Evolutionary conservation across 1,140 invertebrate genomes (phyloP).

Genomic region (Drosophila lini): DNA sequence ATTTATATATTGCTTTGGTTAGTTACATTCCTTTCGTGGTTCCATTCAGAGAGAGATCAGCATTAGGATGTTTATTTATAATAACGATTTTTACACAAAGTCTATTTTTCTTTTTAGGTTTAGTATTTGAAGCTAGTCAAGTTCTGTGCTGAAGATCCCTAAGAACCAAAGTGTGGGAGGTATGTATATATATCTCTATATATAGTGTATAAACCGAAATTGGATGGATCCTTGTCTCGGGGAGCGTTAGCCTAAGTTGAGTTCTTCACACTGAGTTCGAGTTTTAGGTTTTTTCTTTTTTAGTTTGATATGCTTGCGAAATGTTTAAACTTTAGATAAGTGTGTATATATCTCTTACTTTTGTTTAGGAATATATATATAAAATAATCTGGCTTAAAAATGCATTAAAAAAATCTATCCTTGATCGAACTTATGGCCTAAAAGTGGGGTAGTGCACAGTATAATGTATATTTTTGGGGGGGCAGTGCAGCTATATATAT

Average conservation of each 20-base stretch:
- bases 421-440: slow-evolving; percentile 62
- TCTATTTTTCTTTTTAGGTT: slow-evolving; percentile 60
- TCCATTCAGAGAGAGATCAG: slow-evolving; percentile 52
- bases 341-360: slow-evolving; percentile 17
- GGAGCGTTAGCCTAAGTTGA: slow-evolving; percentile 36
- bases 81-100: slow-evolving; percentile 37
- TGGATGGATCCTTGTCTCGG: slow-evolving; percentile 35
- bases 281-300: neutral
- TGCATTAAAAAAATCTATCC: slow-evolving; percentile 59
- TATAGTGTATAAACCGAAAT: slow-evolving; percentile 38
- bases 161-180: slow-evolving; percentile 46
- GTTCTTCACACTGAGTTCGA: slow-evolving; percentile 47
- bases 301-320: slow-evolving; percentile 54
- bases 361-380: slow-evolving; percentile 38
- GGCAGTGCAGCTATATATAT: slow-evolving; percentile 52
- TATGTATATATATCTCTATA: slow-evolving; percentile 3
- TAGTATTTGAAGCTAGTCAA: slow-evolving; percentile 37
- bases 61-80: slow-evolving; percentile 28
- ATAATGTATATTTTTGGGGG: slow-evolving; percentile 31
- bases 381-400: slow-evolving; percentile 76
- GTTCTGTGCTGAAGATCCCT: slow-evolving; percentile 73
- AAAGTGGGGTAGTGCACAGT: slow-evolving; percentile 42
- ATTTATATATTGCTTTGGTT: slow-evolving; percentile 70
- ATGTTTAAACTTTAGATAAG: slow-evolving; percentile 46
- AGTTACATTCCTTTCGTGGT: slow-evolving; percentile 46